Conservation (phyloP, 2,888 invertebrate genomes). For the Ophion slaviceki region DNA sequence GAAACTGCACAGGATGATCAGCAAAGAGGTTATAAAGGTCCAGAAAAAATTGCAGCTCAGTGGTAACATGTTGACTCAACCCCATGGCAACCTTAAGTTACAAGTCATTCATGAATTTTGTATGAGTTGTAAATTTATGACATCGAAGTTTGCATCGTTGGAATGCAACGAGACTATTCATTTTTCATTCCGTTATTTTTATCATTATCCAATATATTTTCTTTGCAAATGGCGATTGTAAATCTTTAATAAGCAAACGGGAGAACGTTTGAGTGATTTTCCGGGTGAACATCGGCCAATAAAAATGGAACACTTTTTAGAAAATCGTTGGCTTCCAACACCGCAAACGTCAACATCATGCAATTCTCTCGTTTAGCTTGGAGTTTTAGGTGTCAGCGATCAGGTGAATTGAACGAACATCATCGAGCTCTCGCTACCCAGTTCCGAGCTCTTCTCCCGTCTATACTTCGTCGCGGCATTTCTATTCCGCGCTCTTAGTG, state of each 20-base stretch:
- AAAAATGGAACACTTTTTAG: neutral
- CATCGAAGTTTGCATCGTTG: no score
- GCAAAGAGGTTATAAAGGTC: no score
- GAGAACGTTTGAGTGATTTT: neutral
- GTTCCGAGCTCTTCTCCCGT: constrained; percentile 12
- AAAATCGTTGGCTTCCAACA: neutral
- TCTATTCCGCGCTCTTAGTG: constrained; percentile 56
- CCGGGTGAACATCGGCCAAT: neutral
- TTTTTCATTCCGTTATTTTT: no score
- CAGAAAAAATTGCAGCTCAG: no score
- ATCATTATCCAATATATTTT: no score
- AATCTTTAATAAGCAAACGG: neutral
- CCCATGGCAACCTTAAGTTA: no score
- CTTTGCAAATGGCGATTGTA: neutral
- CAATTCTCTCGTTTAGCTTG: neutral
- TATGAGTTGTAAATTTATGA: no score
- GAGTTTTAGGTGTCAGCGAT: neutral
- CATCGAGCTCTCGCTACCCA: constrained; percentile 45
- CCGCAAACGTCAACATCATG: neutral
- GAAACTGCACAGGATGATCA: no score
- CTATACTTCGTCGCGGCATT: constrained; percentile 67
- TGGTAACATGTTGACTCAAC: no score
- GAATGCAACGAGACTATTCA: no score
- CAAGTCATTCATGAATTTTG: no score
- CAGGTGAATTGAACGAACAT: neutral